Evolutionary conservation across 2,113 vertebrate species (phyloP), one percentile per base, ranked within the genome.

Genomic region (Perca flavescens): DNA sequence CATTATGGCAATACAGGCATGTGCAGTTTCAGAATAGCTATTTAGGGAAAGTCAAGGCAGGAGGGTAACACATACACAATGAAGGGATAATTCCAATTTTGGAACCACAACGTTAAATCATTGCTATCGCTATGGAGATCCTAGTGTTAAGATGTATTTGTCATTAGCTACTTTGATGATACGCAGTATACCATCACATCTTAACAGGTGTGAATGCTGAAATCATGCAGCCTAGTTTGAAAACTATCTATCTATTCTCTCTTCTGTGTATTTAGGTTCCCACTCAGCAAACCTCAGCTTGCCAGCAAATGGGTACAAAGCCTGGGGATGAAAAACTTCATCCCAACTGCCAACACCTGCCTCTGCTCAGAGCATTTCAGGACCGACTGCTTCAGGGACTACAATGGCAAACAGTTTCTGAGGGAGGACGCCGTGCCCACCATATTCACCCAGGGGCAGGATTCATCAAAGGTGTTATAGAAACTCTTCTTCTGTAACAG

Each of bases 321-420:
- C 76, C 92, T 96, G 8, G 94, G 94, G 19, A 92, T 94, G 83
- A 96, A 94, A 70, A 94, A 91, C 85, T 96, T 96, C 47, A 85
- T 91, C 58, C 95, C 95, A 0, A 95, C 94, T 0, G 74, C 88
- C 69, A 96, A 95, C 91, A 95, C 95, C 2, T 96, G 95, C 65
- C 93, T 96, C 36, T 96, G 95, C 79, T 96, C 95, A 0, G 95
- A 95, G 80, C 95, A 96, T 52, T 96, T 96, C 73, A 84, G 92
- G 69, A 65, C 93, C 0, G 95, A 95, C 84, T 96, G 95, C 91
- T 96, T 96, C 80, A 92, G 95, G 6, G 95, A 96, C 80, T 96
- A 96, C 85, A 95, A 95, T 4, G 95, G 95, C n/a, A 95, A 96
- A 83, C 95, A 95, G 93, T 96, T 96, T 66, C 87, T 96, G 57